Evolutionary conservation across 1,140 invertebrate species (phyloP).

Genomic region (Oedothorax gibbosus): DNA sequence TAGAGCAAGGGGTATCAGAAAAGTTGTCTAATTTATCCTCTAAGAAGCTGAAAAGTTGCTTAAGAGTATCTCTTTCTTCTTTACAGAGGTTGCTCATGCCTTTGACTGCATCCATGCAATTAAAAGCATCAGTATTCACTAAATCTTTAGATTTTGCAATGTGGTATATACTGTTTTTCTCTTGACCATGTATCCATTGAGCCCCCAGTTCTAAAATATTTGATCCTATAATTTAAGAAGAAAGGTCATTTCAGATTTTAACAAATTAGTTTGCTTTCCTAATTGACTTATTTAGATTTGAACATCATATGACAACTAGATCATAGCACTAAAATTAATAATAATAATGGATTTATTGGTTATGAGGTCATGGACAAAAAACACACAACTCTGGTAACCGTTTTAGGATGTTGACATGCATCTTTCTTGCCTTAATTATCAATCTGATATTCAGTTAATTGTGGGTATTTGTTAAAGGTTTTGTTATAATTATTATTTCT

Average conservation of each 20-base stretch:
- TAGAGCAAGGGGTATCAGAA: not conserved
- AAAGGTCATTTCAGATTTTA: no score
- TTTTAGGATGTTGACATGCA: no score
- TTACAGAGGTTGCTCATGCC: not conserved
- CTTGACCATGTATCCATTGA: slow-evolving; percentile 89
- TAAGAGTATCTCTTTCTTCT: not conserved
- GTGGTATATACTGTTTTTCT: slow-evolving; percentile 78
- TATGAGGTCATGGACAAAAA: no score
- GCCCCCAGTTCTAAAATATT: slow-evolving; percentile 82
- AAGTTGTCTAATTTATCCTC: slow-evolving; percentile 36
- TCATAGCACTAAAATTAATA: no score
- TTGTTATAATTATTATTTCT: no score
- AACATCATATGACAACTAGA: not conserved
- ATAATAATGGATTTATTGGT: no score
- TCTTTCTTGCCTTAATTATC: no score
- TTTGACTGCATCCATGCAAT: slow-evolving; percentile 13
- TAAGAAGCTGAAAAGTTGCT: slow-evolving; percentile 6
- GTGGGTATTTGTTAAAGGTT: no score
- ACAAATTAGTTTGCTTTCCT: no score
- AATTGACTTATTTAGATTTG: not conserved
- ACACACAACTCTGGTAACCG: no score
- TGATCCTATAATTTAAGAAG: slow-evolving; percentile 66
- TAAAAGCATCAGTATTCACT: slow-evolving; percentile 12
- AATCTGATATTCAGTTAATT: no score
- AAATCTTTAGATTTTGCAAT: slow-evolving; percentile 50